Evolutionary conservation across 2,888 invertebrate species (phyloP), one percentile per base, ranked within the genome.

Genomic region (Eucriotettix oculatus): DNA sequence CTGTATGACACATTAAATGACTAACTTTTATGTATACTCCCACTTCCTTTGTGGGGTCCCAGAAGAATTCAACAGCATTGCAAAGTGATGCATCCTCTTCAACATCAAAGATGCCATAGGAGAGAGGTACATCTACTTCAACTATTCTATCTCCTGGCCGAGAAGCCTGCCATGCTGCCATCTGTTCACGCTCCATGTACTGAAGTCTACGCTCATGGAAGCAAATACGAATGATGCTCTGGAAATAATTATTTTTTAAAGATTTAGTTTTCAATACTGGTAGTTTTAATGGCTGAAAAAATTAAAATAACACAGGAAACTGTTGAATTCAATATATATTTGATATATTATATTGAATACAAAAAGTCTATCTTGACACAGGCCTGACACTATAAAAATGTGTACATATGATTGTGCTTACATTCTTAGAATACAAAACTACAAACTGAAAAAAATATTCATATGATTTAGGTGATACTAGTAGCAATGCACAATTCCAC

Each of bases 31-130:
- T 86, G 70, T 93, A 96, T 63, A 94, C 88, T 52, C 95, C 95
- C 65, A 93, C 91, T 75, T 96, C 96, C 71, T 96, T 95, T 40
- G 91, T 87, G 0, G 96, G 94, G 75, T 97, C 95, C 96, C 96
- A 97, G 68, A 84, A 83, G 61, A 97, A 90, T 71, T 93, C 90
- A 3, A 92, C 81, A 2, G 86, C 82, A 76, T 95, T 96, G 63
- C 90, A 74, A 60, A 79, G 79, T 63, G 77, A 77, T 17, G 80
- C 75, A 56, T 82, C 82, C 71, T 92, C 88, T 57, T 84, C 81
- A 17, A 92, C 86, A 66, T 94, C 87, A 59, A 85, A 84, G 67
- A 95, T 80, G 0, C 96, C 96, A 73, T 95, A 96, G 0, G 94
- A 95, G 12, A 96, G 78, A 0, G 96, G 96, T 0, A 96, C 85